Evolutionary conservation across 1,140 invertebrate species (phyloP), one percentile per base, ranked within the genome.

Genomic region (Heterodera schachtii): DNA sequence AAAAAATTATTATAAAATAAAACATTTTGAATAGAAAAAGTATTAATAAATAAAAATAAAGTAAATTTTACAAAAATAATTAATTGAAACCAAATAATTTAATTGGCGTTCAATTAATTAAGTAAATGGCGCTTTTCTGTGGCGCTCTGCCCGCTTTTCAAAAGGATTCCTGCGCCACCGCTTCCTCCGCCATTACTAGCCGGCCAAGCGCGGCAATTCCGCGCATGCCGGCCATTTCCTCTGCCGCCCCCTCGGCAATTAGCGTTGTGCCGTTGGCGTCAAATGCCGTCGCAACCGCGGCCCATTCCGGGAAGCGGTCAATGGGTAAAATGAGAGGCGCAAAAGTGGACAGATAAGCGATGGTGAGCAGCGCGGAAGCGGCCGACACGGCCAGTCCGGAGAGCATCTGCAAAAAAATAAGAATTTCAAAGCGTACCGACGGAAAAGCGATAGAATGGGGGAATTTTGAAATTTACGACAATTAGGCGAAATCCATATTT

Each of bases 291-390:
- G 60, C 4, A 66, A 82, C 31, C 7, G 69, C 70, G 8, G 84
- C 81, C 85, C 84, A 86, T 31, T 75, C 78, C 47, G 84, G 84
- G 31, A 86, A 73, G 4, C 82, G 64, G 66, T 78, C 71, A 49
- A 86, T 71, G 16, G 86, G 70, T 41, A 86, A 84, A 47, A 86
- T 70, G n/a, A 81, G 64, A 16, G 85, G 75, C 3, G 84, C 86
- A n/a, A 85, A 57, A 13, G 86, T 81, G 44, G 84, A 41, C 74
- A 86, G 44, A 67, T 86, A 83, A 21, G 52, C 81, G 31, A 87
- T 73, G 64, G 69, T 78, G 9, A 70, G 13, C 7, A 69, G 43
- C 21, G 77, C 64, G n/a, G 77, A 64, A 16, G 31, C 16, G 16
- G 66, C 66, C 9, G 77, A 78, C 21, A 78, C 70, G 66, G n/a